Evolutionary conservation across 2,888 invertebrate species (phyloP), one percentile per base, ranked within the genome.

Genomic region (Pseudeuparius sepicola): DNA sequence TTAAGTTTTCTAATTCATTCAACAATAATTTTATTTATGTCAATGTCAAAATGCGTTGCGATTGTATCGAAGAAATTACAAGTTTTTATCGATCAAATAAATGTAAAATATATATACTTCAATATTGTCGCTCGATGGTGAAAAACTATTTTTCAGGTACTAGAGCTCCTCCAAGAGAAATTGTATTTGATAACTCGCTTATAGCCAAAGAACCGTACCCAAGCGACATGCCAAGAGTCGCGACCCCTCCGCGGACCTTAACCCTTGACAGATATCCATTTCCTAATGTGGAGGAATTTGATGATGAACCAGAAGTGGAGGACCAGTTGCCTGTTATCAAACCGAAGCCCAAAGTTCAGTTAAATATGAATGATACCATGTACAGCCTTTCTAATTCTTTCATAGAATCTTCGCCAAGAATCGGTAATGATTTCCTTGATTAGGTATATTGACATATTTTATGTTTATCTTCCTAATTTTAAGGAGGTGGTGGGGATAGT

Each of bases 241-340:
- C 84, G 64, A 92, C 92, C 12, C 93, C 93, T 3, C 93, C 93
- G 7, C 71, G 88, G 49, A 78, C 82, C 12, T 77, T 93, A 34
- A 92, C 89, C 7, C 67, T 93, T 34, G 84, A 86, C 49, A 83
- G 83, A 52, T 85, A 86, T 56, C 80, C 79, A 45, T 86, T 85
- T 54, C 85, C 86, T 34, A 39, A 37, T 41, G 63, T 65, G 28
- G 68, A 70, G 36, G 64, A 67, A 9, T 74, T 73, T 42, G 70
- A 73, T 46, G 49, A 51, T 17, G 42, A 43, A 16, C 73, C 75
- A 45, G 57, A 65, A 23, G 60, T 57, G 45, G 47, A 44, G 4
- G 52, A 55, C 14, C 46, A 44, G 23, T 43, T 54, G 12, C 53
- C 57, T 7, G 50, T 55, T 11, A 44, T 51, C 9, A 56, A 52